Conservation (phyloP, 2,888 invertebrate genomes). For the Ramazzottius varieornatus region DNA sequence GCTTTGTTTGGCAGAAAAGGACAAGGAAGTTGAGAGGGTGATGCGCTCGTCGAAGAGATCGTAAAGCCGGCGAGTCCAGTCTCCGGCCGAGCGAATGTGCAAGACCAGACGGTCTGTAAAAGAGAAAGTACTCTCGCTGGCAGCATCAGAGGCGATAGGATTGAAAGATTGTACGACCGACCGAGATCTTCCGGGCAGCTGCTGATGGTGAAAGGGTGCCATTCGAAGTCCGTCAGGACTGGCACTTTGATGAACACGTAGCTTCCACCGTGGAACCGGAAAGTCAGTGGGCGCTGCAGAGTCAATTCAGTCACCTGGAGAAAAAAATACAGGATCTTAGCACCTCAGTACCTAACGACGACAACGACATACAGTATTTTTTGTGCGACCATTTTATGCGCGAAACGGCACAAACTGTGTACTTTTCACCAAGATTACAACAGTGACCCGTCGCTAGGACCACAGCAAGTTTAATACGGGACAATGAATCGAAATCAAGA, state of each 20-base stretch:
- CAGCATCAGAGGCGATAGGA: too few species aligned
- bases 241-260: constrained; percentile 79
- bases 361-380: too few species aligned
- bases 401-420: too few species aligned
- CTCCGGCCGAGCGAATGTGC: constrained; percentile 68
- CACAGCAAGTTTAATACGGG: too few species aligned
- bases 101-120: constrained; percentile 58
- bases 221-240: constrained; percentile 65
- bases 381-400: too few species aligned
- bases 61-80: constrained; percentile 71
- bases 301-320: constrained; percentile 46
- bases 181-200: constrained; percentile 79
- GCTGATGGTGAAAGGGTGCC: constrained; percentile 91
- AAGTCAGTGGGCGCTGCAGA: constrained; percentile 55
- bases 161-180: constrained; percentile 9
- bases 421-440: too few species aligned
- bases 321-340: too few species aligned
- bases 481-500: not conserved
- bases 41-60: constrained; percentile 42
- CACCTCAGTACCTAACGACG: too few species aligned
- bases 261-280: constrained; percentile 70
- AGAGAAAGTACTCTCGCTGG: too few species aligned
- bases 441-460: too few species aligned
- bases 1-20: not conserved
- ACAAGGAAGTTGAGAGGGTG: not conserved